phyloP scores from a whole-genome alignment of 2,113 vertebrate species.

The Monopterus albus region DNA sequence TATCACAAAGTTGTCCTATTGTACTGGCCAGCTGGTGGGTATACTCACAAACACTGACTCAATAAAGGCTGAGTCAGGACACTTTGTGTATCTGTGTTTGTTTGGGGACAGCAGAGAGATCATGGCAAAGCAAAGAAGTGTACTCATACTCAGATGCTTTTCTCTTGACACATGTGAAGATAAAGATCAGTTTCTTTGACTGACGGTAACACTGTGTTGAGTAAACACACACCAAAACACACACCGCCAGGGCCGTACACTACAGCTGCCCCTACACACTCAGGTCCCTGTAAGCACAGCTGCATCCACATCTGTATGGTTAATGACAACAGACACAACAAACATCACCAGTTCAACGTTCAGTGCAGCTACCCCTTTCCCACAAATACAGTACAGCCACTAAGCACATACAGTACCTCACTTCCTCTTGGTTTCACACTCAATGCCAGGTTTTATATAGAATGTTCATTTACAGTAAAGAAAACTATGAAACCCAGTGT shows the following conservation, averaged over 20 bases:
- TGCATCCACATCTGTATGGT: conserved; percentile 16
- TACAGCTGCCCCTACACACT: conserved; percentile 31
- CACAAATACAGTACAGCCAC: conserved; percentile 25
- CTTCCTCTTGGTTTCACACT: background rate
- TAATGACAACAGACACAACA: conserved; percentile 37
- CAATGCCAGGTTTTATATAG: background rate
- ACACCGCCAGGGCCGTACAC: conserved; percentile 5
- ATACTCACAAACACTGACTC: conserved; percentile 27
- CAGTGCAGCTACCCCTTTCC: conserved; percentile 35
- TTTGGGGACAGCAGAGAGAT: conserved; percentile 73
- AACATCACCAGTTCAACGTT: conserved; percentile 62
- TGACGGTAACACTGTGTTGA: conserved; percentile 78
- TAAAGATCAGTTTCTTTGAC: conserved; percentile 72
- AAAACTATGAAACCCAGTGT: background rate
- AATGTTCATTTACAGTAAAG: background rate
- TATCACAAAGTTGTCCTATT: conserved; percentile 42
- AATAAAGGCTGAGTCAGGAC: conserved; percentile 66
- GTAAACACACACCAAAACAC: conserved; percentile 69
- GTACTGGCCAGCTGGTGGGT: conserved; percentile 32
- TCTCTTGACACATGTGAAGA: conserved; percentile 69
- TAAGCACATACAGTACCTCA: conserved; percentile 29
- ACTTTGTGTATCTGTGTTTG: conserved; percentile 53
- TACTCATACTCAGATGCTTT: conserved; percentile 53
- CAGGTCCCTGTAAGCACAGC: conserved; percentile 7
- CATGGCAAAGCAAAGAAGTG: conserved; percentile 76